phyloP scores from a whole-genome alignment of 2,888 invertebrate genomes.

The Noctua comes region DNA sequence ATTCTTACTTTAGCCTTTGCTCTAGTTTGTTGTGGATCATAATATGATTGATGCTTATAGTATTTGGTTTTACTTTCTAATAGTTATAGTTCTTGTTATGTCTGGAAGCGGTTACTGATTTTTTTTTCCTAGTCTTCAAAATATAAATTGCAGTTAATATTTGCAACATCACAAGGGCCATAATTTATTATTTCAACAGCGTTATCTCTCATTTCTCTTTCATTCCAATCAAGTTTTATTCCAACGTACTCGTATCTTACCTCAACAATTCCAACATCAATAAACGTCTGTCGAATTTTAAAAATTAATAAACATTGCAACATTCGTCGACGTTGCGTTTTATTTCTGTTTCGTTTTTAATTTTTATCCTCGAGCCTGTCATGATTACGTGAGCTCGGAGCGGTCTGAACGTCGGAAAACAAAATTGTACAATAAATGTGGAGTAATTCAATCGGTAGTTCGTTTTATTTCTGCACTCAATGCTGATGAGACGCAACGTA shows the following conservation, averaged over 20 bases:
- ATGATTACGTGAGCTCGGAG: slow-evolving; percentile 44
- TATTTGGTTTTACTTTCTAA: too few species aligned
- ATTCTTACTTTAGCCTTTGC: slow-evolving; percentile 7
- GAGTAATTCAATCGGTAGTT: slow-evolving; percentile 53
- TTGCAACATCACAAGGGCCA: background rate
- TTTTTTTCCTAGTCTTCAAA: background rate
- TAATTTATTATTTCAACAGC: background rate
- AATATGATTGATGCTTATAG: slow-evolving; percentile 18
- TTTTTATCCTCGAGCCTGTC: slow-evolving; percentile 46
- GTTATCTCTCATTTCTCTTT: background rate
- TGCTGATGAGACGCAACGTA: slow-evolving; percentile 45
- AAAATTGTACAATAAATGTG: slow-evolving; percentile 57
- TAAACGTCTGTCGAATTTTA: slow-evolving; percentile 1
- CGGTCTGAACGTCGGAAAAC: slow-evolving; percentile 22
- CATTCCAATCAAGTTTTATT: background rate
- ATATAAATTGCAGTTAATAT: background rate
- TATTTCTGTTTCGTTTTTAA: slow-evolving; percentile 44
- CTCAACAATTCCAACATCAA: slow-evolving; percentile 5
- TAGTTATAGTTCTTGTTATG: background rate
- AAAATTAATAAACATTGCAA: slow-evolving; percentile 27
- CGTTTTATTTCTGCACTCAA: slow-evolving; percentile 53
- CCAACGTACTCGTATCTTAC: background rate
- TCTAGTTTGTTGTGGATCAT: background rate
- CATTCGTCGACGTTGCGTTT: slow-evolving; percentile 37
- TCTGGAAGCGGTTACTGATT: too few species aligned